These are phyloP conservation scores for Panthera leo DNA, from an alignment of 2,113 vertebrate genomes.

Conservation along the genomic window DNA sequence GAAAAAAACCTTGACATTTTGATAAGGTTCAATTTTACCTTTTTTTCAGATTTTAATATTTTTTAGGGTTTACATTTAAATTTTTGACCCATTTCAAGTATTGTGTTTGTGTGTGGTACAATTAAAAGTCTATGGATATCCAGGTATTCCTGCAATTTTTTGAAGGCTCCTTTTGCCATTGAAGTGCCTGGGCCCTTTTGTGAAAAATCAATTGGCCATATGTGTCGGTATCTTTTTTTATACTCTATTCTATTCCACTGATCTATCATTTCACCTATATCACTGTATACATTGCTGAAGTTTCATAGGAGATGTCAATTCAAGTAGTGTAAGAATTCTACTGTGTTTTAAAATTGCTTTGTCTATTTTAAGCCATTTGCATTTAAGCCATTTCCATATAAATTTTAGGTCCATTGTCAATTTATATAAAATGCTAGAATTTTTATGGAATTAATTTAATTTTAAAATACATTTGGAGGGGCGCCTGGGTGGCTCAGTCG, in stretches of 20 bases:
- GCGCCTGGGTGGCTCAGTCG: no score
- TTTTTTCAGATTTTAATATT: not conserved
- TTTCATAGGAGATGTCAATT: not conserved
- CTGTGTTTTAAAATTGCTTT: not conserved
- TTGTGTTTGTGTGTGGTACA: no score
- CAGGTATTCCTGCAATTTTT: not conserved
- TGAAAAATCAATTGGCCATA: not conserved
- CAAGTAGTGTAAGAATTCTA: not conserved
- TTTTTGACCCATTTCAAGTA: not conserved
- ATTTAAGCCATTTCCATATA: not conserved
- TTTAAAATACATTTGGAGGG: not conserved
- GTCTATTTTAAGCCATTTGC: not conserved
- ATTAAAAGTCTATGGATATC: not conserved
- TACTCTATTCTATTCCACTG: not conserved
- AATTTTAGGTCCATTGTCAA: not conserved
- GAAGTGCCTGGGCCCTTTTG: not conserved
- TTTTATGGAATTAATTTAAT: not conserved
- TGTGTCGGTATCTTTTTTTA: not conserved
- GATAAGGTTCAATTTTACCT: not conserved
- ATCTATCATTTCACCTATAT: not conserved
- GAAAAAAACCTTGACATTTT: not conserved
- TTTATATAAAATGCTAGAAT: not conserved
- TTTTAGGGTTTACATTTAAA: not conserved
- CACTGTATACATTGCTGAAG: not conserved
- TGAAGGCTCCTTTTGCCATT: not conserved